Percentiles rank a stretch among this genome's conserved stretches.
Conservation (phyloP, 2,888 invertebrate species). For the Quadroppia sp. region DNA sequence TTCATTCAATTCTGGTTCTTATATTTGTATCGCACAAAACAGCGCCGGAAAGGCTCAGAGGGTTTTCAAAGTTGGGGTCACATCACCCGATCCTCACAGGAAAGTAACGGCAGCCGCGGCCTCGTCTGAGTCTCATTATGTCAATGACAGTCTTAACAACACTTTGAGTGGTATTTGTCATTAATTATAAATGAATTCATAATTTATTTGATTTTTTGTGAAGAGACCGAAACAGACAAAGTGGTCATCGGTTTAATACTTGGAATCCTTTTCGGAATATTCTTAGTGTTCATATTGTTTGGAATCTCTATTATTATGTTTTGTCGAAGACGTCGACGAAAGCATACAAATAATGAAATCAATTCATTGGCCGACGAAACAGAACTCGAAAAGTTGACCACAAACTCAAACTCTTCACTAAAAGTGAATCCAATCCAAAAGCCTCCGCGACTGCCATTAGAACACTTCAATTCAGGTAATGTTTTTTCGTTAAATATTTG, state of each 20-base stretch:
- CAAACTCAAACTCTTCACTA: conserved; percentile 9
- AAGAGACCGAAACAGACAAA: conserved; percentile 16
- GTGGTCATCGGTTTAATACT: conserved; percentile 34
- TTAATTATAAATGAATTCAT: not conserved
- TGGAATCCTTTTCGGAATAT: conserved; percentile 41
- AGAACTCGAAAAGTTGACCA: conserved; percentile 41
- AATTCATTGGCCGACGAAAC: conserved; percentile 25
- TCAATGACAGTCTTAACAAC: not conserved
- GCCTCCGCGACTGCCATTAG: conserved; percentile 32
- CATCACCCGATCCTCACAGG: not conserved
- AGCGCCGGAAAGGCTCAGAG: conserved; percentile 33
- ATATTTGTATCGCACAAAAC: conserved; percentile 36
- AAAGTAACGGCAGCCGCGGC: conserved; percentile 30
- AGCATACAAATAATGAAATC: not conserved
- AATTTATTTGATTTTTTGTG: not conserved
- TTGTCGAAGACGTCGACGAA: conserved; percentile 19
- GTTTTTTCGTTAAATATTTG: not conserved
- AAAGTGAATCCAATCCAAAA: conserved; percentile 41
- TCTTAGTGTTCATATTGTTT: conserved; percentile 36
- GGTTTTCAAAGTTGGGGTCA: conserved; percentile 31
- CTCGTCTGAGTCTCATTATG: conserved; percentile 25
- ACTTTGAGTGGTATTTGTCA: not conserved
- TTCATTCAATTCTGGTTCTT: conserved; percentile 36
- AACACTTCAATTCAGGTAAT: not conserved
- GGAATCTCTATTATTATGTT: conserved; percentile 37